phyloP scores from a whole-genome alignment of 2,797 vertebrate species.

The Dryobates pubescens region DNA sequence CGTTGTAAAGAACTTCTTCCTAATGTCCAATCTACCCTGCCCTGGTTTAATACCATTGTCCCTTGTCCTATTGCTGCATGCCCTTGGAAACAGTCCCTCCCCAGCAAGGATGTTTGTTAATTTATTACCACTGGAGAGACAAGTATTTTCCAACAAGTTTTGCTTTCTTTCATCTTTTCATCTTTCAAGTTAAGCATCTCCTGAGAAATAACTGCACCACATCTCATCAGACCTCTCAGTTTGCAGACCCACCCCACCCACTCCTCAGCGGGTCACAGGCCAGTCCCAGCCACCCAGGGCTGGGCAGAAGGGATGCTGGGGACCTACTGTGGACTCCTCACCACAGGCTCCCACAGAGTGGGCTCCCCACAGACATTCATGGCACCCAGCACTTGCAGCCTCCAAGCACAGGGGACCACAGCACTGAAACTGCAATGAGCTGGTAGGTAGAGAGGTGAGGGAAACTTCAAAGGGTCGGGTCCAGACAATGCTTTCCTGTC shows the following conservation, averaged over 20 bases:
- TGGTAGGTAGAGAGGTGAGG: constrained; percentile 64
- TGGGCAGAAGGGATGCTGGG: constrained; percentile 40
- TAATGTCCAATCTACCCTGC: no score
- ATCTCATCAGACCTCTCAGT: neutral
- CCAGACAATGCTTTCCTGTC: constrained; percentile 82
- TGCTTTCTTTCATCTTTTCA: no score
- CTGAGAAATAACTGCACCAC: neutral
- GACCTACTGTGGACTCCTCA: neutral
- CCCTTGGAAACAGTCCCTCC: no score
- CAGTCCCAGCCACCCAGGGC: constrained; percentile 13
- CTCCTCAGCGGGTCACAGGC: neutral
- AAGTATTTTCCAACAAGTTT: neutral
- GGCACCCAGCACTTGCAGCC: neutral
- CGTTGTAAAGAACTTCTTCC: no score
- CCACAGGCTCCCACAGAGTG: accelerated
- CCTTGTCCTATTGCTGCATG: no score
- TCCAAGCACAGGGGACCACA: neutral
- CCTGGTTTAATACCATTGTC: no score
- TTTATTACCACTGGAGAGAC: neutral
- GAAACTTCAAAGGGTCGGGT: constrained; percentile 77
- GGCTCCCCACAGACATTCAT: accelerated
- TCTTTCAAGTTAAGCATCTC: neutral
- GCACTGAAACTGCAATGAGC: neutral
- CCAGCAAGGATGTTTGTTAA: neutral
- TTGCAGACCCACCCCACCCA: neutral